Evolutionary conservation across 2,113 vertebrate species (phyloP), one percentile per base, ranked within the genome.

Genomic region (Xiphophorus maculatus): DNA sequence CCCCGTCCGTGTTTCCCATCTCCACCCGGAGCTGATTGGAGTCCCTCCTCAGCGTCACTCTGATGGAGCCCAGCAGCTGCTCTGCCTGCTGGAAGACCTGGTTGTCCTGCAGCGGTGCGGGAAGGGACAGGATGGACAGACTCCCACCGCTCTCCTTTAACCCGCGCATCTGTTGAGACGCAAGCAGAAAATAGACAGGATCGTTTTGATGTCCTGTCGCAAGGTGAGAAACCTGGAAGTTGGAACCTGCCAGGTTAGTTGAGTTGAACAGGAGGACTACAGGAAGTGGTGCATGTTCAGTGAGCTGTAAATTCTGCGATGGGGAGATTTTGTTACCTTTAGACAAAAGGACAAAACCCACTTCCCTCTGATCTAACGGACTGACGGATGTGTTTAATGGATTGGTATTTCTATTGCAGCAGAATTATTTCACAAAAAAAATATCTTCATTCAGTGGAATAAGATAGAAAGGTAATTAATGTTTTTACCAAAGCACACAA

Each of bases 51-150:
- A 99, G 89, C 3, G 22, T 74, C 54, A 97, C 82, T 63, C 79
- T 80, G 9, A 84, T 86, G 11, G 92, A 92, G 64, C 87, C 66
- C 63, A 98, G 94, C 78, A 99, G 91, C 73, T 80, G 90, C 73
- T 95, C 91, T 22, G 82, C 91, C 0, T 91, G 82, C 25, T 84
- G 87, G 84, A 96, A 95, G 76, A 74, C 88, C 68, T 92, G 87
- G 62, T 84, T 77, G 51, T 95, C 93, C 67, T 90, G 63, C 58
- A 97, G 90, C 30, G 64, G 22, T 48, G 78, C 79, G 35, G 96
- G 90, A 14, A 79, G 65, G 63, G 89, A 80, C 64, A 93, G 88
- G 75, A 91, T 73, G 35, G 92, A 77, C 0, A 89, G 83, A 82
- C 87, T 76, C 4, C 69, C 76, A 7, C 92, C 82, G n/a, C 86